These are phyloP conservation scores for Cynopterus brachyotis DNA, from an alignment of 2,113 vertebrate genomes.

Conservation along the genomic window DNA sequence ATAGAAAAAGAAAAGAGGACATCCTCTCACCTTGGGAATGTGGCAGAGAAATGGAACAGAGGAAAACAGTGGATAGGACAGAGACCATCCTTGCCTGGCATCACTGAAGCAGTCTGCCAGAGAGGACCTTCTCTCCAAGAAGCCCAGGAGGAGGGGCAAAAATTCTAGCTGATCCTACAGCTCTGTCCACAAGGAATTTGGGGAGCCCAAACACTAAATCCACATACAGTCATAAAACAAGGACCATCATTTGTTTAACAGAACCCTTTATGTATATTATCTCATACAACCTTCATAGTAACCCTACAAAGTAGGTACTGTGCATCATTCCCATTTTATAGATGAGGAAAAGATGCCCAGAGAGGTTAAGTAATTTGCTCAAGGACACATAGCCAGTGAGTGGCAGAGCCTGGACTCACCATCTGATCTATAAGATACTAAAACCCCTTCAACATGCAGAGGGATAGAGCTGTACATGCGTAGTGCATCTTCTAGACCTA, in stretches of 20 bases:
- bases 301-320: neutral
- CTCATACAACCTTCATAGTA: neutral
- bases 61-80: fast-evolving
- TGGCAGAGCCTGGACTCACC: fast-evolving
- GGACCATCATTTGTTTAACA: fast-evolving
- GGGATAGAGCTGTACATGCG: fast-evolving
- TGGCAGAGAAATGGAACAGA: neutral
- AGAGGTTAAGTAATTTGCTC: neutral
- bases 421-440: neutral
- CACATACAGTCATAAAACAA: neutral
- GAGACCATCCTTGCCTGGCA: neutral
- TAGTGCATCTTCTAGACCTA: neutral
- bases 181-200: neutral
- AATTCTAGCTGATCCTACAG: neutral
- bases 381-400: neutral
- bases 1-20: neutral
- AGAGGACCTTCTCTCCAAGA: neutral
- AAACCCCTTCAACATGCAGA: neutral
- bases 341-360: neutral
- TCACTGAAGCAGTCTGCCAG: neutral
- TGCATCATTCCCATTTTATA: neutral
- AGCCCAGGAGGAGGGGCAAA: neutral
- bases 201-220: neutral
- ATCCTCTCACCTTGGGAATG: neutral
- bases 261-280: neutral